Evolutionary conservation across 92 coral and sea anemone species (phyloP), one percentile per base, ranked within the genome.

Genomic region (Porites cylindrica): DNA sequence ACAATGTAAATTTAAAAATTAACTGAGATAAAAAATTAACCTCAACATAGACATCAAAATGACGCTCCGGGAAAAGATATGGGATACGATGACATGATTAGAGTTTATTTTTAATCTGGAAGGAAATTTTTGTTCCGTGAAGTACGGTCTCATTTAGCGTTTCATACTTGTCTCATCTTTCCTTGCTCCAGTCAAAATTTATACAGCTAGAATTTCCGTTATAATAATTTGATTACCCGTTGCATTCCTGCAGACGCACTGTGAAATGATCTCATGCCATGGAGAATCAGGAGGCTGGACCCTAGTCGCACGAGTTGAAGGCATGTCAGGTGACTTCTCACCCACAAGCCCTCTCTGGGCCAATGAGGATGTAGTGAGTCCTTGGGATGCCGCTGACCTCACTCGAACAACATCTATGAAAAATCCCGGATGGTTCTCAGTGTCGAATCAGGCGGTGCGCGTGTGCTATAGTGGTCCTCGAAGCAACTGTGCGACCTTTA

Each of bases 281-380:
- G 75, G 75, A 75, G 91, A 88, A 17, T 74, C 73, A 11, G 99
- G 97, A 43, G 99, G 98, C 70, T 97, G 99, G 99, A 97, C 98
- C 50, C 93, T 95, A 81, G 99, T 97, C 7, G 99, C 96, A 51
- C 93, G 99, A 70, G 97, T 93, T 7, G 90, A 90, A 7, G 99
- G 99, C 7, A 84, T 93, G 71, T 95, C 99, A 18, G 85, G 94
- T 75, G 99, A 96, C 68, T 97, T 97, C 86, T 94, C 99, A 0
- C 98, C 98, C 43, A 97, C 94, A 77, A 97, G 99, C 75, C 96
- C 96, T 19, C 84, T 89, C 17, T 97, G 99, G 99, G 93, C 95
- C 81, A 94, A 92, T 85, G 93, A 94, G 78, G 94, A 91, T 65
- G 93, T 96, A 12, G 92, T 97, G 29, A 91, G 90, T 88, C 96